A percentile compares a stretch with the other conserved stretches of the same genome.
Evolutionary conservation across 2,113 vertebrate species (phyloP).

Genomic region (Tachysurus fulvidraco): DNA sequence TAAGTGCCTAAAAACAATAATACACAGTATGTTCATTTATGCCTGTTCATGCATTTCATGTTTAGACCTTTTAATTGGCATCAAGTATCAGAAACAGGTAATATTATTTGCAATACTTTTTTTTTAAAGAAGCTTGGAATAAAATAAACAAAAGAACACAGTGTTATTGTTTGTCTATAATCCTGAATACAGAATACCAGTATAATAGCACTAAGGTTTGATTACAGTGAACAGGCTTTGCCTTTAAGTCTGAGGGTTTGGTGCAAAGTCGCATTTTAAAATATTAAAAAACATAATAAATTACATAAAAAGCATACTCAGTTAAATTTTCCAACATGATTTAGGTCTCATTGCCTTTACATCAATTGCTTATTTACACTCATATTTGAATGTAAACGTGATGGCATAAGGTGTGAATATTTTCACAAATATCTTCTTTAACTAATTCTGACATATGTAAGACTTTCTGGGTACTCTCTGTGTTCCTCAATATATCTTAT

Average conservation of each 20-base stretch:
- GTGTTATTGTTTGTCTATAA: conserved; percentile 21
- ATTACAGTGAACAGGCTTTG: conserved; percentile 25
- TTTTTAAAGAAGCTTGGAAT: background rate
- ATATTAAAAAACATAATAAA: background rate
- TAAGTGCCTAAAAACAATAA: background rate
- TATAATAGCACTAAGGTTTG: conserved; percentile 37
- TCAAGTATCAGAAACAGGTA: background rate
- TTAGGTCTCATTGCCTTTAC: background rate
- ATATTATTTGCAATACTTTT: background rate
- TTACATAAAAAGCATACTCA: background rate
- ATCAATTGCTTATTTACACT: background rate
- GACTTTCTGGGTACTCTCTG: background rate
- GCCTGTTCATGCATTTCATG: background rate
- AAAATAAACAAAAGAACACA: conserved; percentile 6
- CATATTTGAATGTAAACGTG: background rate
- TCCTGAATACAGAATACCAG: conserved; percentile 34
- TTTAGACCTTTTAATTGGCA: background rate
- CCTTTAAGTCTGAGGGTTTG: background rate
- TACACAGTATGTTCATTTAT: background rate
- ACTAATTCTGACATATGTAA: background rate
- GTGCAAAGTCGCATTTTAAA: background rate
- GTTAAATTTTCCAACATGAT: background rate
- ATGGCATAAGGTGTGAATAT: background rate
- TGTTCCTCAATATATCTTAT: background rate
- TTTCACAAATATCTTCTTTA: background rate